Evolutionary conservation across 2,113 vertebrate genomes (phyloP), one percentile per base, ranked within the genome.

Genomic region (Gasterosteus nipponicus): DNA sequence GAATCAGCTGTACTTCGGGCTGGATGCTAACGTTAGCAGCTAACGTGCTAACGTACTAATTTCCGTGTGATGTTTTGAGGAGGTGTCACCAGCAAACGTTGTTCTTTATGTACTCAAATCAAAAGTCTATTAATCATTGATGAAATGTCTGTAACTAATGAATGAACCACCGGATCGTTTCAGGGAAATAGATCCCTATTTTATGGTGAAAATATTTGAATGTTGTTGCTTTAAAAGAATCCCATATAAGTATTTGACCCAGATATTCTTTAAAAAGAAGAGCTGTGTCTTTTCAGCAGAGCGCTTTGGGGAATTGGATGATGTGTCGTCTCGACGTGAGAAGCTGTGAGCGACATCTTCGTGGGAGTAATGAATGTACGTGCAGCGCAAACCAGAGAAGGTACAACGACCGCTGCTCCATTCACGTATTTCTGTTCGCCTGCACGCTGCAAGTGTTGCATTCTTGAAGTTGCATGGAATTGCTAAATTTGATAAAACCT

Each of bases 271-370:
- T 14, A 44, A 12, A 54, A 31, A 2, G 4, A 41, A 12, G 1
- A 0, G 14, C 41, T 68, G 46, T 35, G 66, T 67, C 15, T 58
- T 51, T 53, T 39, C 59, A 31, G 22, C 4, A 0, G 15, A 62
- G 61, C 5, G 4, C 67, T 10, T 18, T 22, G 33, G 68, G 49
- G 74, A 73, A 49, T 78, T 31, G 44, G n/a, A 38, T 76, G 89
- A 90, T 73, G 80, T 83, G 84, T 88, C 58, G 77, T 41, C 69
- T 65, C 64, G 51, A 1, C n/a, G 49, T 67, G 61, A 69, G 79
- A 22, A 8, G 3, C 44, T 31, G 61, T 29, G 38, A 5, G 7
- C 19, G 53, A 59, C 10, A 4, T 42, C 4, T 2, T 33, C 12
- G 39, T 56, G 3, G 29, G 46, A 26, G 15, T 2, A 22, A 59